A percentile compares a stretch with the other conserved stretches of the same genome.
Evolutionary conservation across 2,113 vertebrate genomes (phyloP).

Genomic region (Scytalopus superciliaris): DNA sequence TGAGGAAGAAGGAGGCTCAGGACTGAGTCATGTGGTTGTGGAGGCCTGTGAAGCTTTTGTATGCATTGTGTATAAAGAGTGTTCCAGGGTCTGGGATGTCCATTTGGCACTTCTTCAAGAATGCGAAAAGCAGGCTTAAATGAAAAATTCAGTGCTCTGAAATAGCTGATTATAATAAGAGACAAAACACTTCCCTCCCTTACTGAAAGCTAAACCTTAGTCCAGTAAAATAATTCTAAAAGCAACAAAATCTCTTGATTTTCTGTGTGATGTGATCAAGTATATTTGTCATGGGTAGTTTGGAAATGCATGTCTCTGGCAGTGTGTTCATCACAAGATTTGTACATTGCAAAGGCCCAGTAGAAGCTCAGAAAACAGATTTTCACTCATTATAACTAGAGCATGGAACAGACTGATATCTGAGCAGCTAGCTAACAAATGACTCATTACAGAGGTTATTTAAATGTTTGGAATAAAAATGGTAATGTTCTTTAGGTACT

Average conservation of each 20-base stretch:
- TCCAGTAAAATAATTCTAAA: background rate
- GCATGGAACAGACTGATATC: conserved; percentile 41
- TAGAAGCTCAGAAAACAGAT: conserved; percentile 29
- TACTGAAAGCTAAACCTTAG: background rate
- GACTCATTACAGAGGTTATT: conserved; percentile 65
- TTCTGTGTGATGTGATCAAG: background rate
- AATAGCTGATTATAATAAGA: background rate
- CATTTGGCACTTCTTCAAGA: conserved; percentile 36
- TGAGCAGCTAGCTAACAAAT: conserved; percentile 35
- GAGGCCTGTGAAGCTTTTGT: background rate
- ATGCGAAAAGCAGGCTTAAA: conserved; percentile 6
- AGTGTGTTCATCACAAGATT: background rate
- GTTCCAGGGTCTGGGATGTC: background rate
- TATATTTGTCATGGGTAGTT: background rate
- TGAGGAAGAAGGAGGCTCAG: background rate
- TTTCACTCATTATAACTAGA: background rate
- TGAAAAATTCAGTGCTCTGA: background rate
- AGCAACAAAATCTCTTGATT: background rate
- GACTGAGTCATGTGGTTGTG: background rate
- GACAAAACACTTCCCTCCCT: background rate
- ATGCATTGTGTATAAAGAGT: background rate
- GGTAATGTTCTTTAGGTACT: conserved; percentile 57
- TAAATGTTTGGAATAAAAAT: conserved; percentile 70
- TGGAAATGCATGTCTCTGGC: background rate
- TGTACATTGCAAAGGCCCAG: background rate